These are phyloP conservation scores for Mercenaria mercenaria DNA, from an alignment of 1,140 invertebrate species.

Conservation along the genomic window DNA sequence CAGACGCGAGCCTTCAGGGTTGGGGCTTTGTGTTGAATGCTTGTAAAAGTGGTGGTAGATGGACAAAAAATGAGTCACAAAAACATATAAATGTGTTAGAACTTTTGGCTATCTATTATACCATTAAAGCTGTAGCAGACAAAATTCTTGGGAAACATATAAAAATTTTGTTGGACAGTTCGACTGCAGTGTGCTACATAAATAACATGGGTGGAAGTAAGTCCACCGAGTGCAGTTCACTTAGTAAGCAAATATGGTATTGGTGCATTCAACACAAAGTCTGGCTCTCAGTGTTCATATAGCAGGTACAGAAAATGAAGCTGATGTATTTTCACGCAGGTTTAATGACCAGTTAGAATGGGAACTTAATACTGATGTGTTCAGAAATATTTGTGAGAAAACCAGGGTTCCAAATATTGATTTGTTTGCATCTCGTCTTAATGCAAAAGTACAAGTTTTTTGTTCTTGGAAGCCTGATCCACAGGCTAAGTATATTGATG, in stretches of 20 bases:
- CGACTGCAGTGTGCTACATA: background rate
- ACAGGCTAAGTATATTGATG: too few species aligned
- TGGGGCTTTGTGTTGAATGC: too few species aligned
- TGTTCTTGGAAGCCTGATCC: too few species aligned
- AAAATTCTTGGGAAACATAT: too few species aligned
- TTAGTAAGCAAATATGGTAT: background rate
- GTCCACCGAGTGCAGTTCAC: background rate
- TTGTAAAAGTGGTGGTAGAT: too few species aligned
- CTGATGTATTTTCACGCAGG: background rate
- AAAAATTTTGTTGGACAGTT: too few species aligned
- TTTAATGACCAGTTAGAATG: background rate
- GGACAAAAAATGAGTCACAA: too few species aligned
- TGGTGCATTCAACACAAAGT: background rate
- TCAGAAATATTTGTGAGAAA: too few species aligned
- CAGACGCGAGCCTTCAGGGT: constrained; percentile 16
- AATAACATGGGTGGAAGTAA: background rate
- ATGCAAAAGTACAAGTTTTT: too few species aligned
- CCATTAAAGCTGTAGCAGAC: too few species aligned
- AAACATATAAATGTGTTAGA: background rate
- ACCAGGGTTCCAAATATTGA: background rate
- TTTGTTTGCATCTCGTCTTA: too few species aligned
- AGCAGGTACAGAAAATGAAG: background rate
- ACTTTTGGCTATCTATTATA: background rate
- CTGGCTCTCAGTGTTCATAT: background rate
- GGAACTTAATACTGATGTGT: background rate